phyloP scores from a whole-genome alignment of 2,888 invertebrate genomes.

The Odontocerum albicorne region DNA sequence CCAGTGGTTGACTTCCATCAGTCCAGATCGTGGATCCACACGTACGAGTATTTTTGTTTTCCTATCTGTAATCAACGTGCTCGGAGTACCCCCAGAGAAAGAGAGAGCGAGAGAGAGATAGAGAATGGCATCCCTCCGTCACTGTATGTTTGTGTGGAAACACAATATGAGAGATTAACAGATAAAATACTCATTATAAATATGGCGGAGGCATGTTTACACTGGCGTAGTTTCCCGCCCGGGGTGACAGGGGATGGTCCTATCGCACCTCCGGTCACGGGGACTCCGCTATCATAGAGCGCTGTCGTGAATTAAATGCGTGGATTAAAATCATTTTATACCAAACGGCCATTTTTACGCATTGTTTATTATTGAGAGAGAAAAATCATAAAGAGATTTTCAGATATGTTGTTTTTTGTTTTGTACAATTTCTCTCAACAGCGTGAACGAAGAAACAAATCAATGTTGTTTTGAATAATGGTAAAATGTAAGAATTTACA shows the following conservation, averaged over 20 bases:
- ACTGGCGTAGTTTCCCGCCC: conserved; percentile 3
- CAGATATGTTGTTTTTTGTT: too few relatives aligned
- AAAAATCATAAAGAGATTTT: too few relatives aligned
- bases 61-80: conserved; percentile 25
- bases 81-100: conserved; percentile 20
- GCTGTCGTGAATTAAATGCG: neutral
- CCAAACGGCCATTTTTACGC: too few relatives aligned
- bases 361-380: too few relatives aligned
- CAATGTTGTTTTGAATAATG: too few relatives aligned
- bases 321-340: neutral
- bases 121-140: conserved; percentile 6
- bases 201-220: conserved; percentile 32
- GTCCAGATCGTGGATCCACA: neutral
- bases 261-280: neutral
- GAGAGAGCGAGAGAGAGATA: too few relatives aligned
- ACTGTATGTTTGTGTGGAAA: conserved; percentile 20
- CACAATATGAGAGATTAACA: conserved; percentile 35
- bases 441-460: too few relatives aligned
- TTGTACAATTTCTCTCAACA: too few relatives aligned
- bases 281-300: neutral
- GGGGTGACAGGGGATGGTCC: conserved; percentile 1
- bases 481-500: too few relatives aligned
- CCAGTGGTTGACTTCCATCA: too few relatives aligned
- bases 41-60: conserved; percentile 23
- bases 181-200: conserved; percentile 37